These are phyloP conservation scores for Monoplex corrugatus DNA, from an alignment of 2,888 invertebrate species.

Conservation along the genomic window DNA sequence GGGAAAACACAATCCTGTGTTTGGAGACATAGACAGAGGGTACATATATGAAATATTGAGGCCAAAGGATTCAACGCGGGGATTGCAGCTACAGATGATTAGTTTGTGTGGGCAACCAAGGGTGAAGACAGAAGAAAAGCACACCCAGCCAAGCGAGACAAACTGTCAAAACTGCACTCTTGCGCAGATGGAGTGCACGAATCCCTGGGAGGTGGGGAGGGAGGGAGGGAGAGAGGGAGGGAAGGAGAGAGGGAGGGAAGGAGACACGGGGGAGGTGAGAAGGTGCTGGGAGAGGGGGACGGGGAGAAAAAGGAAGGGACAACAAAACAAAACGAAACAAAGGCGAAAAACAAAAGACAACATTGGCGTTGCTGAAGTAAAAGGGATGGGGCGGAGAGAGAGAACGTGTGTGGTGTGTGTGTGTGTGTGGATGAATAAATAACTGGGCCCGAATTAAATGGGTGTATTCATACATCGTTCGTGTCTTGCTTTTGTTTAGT, in stretches of 20 bases:
- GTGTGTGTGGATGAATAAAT: too few species aligned
- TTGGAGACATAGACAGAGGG: background rate
- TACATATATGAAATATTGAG: constrained; percentile 35
- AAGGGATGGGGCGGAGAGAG: too few species aligned
- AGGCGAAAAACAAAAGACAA: too few species aligned
- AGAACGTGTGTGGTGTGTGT: too few species aligned
- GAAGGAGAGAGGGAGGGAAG: background rate
- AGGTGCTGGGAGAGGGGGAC: too few species aligned
- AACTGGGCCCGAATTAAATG: too few species aligned
- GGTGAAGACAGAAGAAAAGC: background rate
- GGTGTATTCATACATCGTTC: too few species aligned
- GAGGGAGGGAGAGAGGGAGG: background rate
- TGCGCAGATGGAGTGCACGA: background rate
- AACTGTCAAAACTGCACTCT: background rate
- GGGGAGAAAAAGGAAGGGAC: too few species aligned
- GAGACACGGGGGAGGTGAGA: too few species aligned
- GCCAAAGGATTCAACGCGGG: background rate
- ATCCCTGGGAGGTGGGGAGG: background rate
- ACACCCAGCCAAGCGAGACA: background rate
- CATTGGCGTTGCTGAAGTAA: too few species aligned
- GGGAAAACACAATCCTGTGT: background rate
- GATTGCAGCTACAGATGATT: background rate
- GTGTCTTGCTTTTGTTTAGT: too few species aligned
- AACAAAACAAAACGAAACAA: too few species aligned
- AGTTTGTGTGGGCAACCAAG: constrained; percentile 1